Conservation (phyloP, 2,113 vertebrate species). For the Cricetomys ansorgei region DNA sequence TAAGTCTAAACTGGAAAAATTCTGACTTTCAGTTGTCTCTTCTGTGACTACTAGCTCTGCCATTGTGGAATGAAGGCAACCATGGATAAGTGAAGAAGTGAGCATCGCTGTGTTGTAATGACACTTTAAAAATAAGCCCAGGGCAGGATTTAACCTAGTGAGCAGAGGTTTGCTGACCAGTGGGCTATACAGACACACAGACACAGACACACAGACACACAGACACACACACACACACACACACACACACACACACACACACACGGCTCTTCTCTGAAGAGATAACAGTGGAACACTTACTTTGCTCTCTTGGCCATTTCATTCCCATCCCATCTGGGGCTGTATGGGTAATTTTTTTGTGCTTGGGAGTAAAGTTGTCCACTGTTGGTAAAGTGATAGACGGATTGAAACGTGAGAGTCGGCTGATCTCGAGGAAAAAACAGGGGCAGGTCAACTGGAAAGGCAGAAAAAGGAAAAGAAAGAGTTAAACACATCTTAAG, state of each 20-base stretch:
- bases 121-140: constrained; percentile 13
- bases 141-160: background rate
- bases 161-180: background rate
- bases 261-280: background rate
- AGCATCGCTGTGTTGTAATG: background rate
- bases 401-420: constrained; percentile 97
- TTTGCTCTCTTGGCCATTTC: constrained; percentile 99
- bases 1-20: background rate
- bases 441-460: constrained; percentile 95
- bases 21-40: constrained; percentile 6
- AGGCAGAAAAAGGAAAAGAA: constrained; percentile 48
- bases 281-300: constrained; percentile 87
- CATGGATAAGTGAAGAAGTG: background rate
- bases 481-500: background rate
- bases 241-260: too few species aligned
- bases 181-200: background rate
- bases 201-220: too few species aligned
- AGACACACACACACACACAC: too few species aligned
- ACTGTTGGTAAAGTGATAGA: constrained; percentile 99
- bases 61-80: background rate
- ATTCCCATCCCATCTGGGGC: constrained; percentile 99
- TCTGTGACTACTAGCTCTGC: background rate
- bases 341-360: constrained; percentile 99
- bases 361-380: constrained; percentile 98
- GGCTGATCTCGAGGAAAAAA: constrained; percentile 99